These are phyloP conservation scores for Sericinus montela DNA, from an alignment of 2,888 invertebrate species.

Conservation along the genomic window DNA sequence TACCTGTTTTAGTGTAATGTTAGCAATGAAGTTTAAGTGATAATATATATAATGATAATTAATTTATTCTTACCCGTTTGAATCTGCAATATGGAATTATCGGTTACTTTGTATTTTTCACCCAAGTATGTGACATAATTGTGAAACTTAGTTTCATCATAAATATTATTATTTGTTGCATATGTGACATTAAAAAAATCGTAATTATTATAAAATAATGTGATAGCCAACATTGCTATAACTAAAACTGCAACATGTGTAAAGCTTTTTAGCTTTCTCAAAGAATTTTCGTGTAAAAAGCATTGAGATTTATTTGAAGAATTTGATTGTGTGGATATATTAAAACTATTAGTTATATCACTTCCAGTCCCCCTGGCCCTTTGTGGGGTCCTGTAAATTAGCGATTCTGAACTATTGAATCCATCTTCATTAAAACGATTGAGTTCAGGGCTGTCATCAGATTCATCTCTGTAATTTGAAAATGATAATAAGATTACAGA, in stretches of 20 bases:
- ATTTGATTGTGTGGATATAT: background rate
- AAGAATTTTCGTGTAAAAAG: too few species aligned
- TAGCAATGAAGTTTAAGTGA: too few species aligned
- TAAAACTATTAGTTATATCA: background rate
- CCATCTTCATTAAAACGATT: background rate
- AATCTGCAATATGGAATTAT: slow-evolving; percentile 51
- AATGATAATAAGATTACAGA: slow-evolving; percentile 49
- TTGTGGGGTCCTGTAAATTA: background rate
- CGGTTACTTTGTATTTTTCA: slow-evolving; percentile 50
- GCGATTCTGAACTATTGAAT: background rate
- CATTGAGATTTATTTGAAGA: too few species aligned
- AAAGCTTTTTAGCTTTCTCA: background rate
- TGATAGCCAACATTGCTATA: slow-evolving; percentile 17
- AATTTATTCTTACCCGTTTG: slow-evolving; percentile 46
- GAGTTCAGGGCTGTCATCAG: background rate
- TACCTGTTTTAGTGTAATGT: too few species aligned
- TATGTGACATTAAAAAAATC: slow-evolving; percentile 5
- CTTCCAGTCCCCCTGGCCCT: background rate
- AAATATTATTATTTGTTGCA: slow-evolving; percentile 23
- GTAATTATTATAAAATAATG: slow-evolving; percentile 12
- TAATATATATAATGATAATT: too few species aligned
- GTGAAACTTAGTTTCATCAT: slow-evolving; percentile 48
- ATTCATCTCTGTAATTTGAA: slow-evolving; percentile 55
- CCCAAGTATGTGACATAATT: slow-evolving; percentile 49
- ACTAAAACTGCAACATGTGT: background rate